Evolutionary conservation across 2,797 vertebrate genomes (phyloP), one percentile per base, ranked within the genome.

Genomic region (Dicrostonyx torquatus): DNA sequence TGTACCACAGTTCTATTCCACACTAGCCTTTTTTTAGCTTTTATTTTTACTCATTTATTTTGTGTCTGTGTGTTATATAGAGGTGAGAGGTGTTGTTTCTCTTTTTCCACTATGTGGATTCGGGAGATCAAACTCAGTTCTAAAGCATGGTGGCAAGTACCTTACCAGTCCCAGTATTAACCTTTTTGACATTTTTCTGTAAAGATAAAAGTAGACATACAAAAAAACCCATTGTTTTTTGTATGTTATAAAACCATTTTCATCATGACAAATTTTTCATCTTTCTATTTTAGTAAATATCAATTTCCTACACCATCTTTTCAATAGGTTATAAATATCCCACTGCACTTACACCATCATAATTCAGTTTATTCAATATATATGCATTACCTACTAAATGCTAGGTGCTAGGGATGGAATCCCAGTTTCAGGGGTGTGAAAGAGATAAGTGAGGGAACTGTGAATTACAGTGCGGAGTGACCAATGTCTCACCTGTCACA

Each of bases 371-470:
- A 91, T 43, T 85, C 58, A 79, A 40, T 70, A 45, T 1, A 18
- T 26, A 64, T 31, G 89, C 84, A 64, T 48, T 84, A 9, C 79
- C 18, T 87, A 34, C 43, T 94, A 68, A 87, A 45, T 77, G 43
- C 50, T 90, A 76, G 83, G 40, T 64, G 2, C 0, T 78, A 66
- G 50, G 45, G 20, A 76, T 79, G 4, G 53, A 84, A 76, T 91
- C 15, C 26, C 60, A 83, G 13, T 85, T 72, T 92, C 73, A 55
- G 89, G 77, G 4, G 18, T 75, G 8, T 73, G 6, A 31, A 87
- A 91, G 55, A 93, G 22, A 64, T 29, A 95, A 76, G 55, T 55
- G 62, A 86, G 53, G 62, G 75, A 78, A 91, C 94, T 96, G 2
- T 22, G 90, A 90, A 43, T 60, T 70, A 70, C 4, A 68, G 31